Conservation (phyloP, 2,797 vertebrate genomes). For the Melanotaenia nigrans region DNA sequence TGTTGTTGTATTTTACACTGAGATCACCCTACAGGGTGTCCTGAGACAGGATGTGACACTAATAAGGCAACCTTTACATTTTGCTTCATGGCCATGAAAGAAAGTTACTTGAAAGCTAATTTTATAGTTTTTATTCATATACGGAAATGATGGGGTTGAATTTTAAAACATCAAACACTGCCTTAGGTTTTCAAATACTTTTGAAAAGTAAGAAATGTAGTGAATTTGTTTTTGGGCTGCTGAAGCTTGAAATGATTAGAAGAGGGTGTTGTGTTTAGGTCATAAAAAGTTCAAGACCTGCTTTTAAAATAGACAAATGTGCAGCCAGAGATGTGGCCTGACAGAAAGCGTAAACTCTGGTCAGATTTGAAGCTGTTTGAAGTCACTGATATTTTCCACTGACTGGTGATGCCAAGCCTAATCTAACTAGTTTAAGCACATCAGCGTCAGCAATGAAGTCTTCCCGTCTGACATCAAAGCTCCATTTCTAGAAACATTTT, state of each 20-base stretch:
- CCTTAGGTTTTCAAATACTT: background rate
- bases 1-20: no score
- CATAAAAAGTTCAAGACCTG: conserved; percentile 4
- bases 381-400: conserved; percentile 47
- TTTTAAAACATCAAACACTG: background rate
- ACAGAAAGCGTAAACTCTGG: conserved; percentile 28
- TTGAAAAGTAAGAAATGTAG: background rate
- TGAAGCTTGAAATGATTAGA: background rate
- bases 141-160: background rate
- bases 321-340: conserved; percentile 15
- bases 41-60: no score
- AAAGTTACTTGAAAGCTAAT: no score
- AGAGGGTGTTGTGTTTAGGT: conserved; percentile 11
- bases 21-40: no score
- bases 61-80: no score
- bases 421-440: conserved; percentile 44
- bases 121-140: no score
- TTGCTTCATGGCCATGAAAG: background rate
- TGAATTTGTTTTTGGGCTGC: background rate
- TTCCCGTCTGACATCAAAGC: conserved; percentile 63
- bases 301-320: conserved; percentile 20
- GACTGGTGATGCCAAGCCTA: conserved; percentile 47
- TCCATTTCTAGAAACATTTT: conserved; percentile 30
- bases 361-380: conserved; percentile 57
- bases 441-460: conserved; percentile 33